These are phyloP conservation scores for Sinotaia quadrata DNA, from an alignment of 2,888 invertebrate species.

Conservation along the genomic window DNA sequence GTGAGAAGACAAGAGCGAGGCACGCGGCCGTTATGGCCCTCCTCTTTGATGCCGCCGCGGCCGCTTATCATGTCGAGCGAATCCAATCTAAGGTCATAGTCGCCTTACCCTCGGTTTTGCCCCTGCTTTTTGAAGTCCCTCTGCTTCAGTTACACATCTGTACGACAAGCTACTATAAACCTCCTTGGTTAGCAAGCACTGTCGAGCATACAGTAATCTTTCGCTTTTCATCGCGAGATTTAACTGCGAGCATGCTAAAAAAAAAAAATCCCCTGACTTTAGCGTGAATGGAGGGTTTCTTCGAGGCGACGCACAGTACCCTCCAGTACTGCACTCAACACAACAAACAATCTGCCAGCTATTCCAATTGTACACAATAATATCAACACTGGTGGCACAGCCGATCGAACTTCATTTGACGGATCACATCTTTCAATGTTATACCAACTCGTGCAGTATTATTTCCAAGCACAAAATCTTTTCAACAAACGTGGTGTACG, in stretches of 20 bases:
- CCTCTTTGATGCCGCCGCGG: constrained; percentile 23
- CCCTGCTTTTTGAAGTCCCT: background rate
- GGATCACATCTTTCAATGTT: no score
- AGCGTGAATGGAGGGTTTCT: constrained; percentile 19
- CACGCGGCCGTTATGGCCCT: constrained; percentile 1
- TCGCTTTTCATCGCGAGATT: background rate
- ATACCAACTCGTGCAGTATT: no score
- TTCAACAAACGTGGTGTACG: constrained; percentile 9
- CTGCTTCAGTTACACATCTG: background rate
- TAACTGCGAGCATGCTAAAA: background rate
- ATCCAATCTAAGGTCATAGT: constrained; percentile 9
- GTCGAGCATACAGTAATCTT: no score
- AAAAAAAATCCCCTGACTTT: background rate
- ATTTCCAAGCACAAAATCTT: no score
- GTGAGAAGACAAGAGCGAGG: constrained; percentile 7
- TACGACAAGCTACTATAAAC: no score
- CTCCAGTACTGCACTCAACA: constrained; percentile 12
- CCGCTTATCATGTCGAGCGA: constrained; percentile 16
- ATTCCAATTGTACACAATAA: background rate
- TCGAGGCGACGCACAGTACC: constrained; percentile 11
- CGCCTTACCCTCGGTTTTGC: background rate
- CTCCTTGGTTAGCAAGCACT: no score
- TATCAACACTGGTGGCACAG: background rate
- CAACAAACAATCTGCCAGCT: background rate
- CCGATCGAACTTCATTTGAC: no score